Conservation (phyloP, 2,797 vertebrate species). For the Coranthus polyacanthus region DNA sequence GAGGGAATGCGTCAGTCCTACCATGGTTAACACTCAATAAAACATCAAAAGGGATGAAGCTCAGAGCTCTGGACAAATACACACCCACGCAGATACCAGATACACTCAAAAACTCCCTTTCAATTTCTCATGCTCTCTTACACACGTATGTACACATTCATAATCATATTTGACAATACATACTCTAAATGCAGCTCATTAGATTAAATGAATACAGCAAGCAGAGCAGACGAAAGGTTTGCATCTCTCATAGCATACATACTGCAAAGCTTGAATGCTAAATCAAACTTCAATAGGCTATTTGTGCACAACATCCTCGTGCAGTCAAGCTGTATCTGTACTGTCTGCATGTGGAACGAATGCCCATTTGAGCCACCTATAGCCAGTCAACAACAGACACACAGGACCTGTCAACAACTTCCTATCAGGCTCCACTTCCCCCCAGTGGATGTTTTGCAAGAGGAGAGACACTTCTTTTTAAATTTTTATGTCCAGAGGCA, state of each 20-base stretch:
- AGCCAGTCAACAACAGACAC: conserved; percentile 41
- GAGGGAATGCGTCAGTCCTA: conserved; percentile 71
- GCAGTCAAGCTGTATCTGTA: no score
- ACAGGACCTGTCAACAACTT: conserved; percentile 74
- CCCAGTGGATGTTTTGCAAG: conserved; percentile 68
- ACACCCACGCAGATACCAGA: conserved; percentile 69
- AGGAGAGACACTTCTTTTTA: conserved; percentile 64
- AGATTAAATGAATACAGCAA: conserved; percentile 48
- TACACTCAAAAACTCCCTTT: conserved; percentile 49
- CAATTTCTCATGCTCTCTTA: conserved; percentile 6
- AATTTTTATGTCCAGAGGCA: conserved; percentile 67
- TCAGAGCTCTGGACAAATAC: conserved; percentile 74
- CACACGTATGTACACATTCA: conserved; percentile 20
- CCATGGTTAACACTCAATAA: conserved; percentile 84
- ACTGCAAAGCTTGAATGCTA: conserved; percentile 39
- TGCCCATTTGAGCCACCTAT: conserved; percentile 52
- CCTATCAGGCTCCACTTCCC: conserved; percentile 73
- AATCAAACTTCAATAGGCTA: conserved; percentile 55
- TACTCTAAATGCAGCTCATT: conserved; percentile 47
- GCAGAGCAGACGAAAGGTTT: conserved; percentile 51
- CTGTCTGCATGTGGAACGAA: conserved; percentile 35
- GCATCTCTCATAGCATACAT: conserved; percentile 44
- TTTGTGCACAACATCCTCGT: conserved; percentile 23
- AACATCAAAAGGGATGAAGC: conserved; percentile 84
- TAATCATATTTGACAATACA: conserved; percentile 21